Evolutionary conservation across 2,113 vertebrate species (phyloP).

Genomic region (Toxostoma redivivum): DNA sequence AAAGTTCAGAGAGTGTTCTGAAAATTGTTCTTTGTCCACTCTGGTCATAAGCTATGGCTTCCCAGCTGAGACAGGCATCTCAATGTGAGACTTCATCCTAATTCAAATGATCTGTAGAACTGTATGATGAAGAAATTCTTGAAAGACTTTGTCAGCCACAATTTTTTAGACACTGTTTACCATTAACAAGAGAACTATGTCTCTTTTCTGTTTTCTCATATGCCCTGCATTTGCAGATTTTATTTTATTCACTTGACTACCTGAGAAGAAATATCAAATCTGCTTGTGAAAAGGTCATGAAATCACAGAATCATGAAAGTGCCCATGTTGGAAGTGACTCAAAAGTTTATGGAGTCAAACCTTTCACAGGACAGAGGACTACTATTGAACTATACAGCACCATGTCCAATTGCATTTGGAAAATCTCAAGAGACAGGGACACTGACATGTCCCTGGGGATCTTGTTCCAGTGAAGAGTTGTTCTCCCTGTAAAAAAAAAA

Average conservation of each 20-base stretch:
- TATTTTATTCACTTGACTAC: background rate
- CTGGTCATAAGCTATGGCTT: background rate
- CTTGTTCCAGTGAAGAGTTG: background rate
- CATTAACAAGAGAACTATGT: background rate
- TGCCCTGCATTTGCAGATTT: background rate
- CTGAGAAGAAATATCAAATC: background rate
- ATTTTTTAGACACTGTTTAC: background rate
- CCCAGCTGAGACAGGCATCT: background rate
- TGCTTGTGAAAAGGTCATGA: background rate
- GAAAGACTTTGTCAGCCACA: background rate
- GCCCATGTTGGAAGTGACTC: background rate
- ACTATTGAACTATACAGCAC: background rate
- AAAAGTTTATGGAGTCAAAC: background rate
- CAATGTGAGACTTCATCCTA: background rate
- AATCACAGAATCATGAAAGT: background rate
- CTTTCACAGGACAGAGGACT: accelerated
- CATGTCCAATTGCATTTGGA: background rate
- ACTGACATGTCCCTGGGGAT: accelerated
- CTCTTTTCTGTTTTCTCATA: background rate
- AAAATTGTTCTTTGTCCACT: background rate
- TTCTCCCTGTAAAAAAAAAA: background rate
- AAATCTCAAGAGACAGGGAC: background rate
- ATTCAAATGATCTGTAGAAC: background rate
- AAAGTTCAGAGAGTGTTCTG: background rate
- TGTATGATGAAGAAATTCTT: background rate